Conservation (phyloP, 1,140 invertebrate species). For the Trichogramma pretiosum region DNA sequence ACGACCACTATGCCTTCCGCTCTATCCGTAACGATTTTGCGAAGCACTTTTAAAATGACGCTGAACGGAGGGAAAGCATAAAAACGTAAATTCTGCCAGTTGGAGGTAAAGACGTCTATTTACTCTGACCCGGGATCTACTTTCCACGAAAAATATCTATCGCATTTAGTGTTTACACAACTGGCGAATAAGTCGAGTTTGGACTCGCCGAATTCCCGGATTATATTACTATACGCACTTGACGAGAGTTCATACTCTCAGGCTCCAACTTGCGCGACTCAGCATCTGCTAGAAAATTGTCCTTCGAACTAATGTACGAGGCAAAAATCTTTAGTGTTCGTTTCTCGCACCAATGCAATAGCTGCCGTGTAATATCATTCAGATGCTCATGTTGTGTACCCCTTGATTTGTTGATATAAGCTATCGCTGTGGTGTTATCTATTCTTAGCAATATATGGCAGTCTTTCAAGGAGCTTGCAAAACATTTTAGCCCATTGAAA, state of each 20-base stretch:
- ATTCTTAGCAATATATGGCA: neutral
- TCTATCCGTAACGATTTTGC: constrained; percentile 4
- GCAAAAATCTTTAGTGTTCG: neutral
- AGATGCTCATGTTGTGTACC: neutral
- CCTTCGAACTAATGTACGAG: neutral
- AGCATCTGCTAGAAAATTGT: neutral
- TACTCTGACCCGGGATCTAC: neutral
- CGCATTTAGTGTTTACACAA: neutral
- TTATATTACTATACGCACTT: neutral
- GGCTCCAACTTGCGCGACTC: neutral
- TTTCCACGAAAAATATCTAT: constrained; percentile 2
- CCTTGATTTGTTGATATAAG: neutral
- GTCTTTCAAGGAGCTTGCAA: neutral
- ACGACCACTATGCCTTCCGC: neutral
- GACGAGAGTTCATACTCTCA: neutral
- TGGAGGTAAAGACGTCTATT: constrained; percentile 1
- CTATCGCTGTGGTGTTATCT: neutral
- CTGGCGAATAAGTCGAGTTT: constrained; percentile 5
- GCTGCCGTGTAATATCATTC: neutral
- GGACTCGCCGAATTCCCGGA: neutral
- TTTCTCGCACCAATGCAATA: neutral
- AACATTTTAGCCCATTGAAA: neutral
- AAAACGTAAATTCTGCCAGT: constrained; percentile 2
- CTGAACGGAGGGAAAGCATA: constrained; percentile 2
- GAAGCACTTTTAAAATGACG: neutral